Evolutionary conservation across 2,797 vertebrate genomes (phyloP).

Genomic region (Serranus cabrilla): DNA sequence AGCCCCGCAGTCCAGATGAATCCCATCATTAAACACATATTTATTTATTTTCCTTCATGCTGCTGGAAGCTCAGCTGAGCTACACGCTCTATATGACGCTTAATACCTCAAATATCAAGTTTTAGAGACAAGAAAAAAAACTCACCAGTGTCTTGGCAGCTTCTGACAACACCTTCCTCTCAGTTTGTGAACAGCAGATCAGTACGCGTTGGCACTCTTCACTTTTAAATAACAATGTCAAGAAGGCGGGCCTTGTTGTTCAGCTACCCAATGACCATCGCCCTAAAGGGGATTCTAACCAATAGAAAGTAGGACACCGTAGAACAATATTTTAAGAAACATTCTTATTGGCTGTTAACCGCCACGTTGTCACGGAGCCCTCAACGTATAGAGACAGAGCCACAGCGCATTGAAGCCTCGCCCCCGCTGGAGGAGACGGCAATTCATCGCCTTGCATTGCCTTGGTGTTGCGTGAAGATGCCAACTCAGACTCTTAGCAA

Average conservation of each 20-base stretch:
- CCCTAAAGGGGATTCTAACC: conserved; percentile 23
- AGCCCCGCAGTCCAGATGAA: background rate
- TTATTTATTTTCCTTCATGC: background rate
- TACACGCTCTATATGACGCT: rapidly evolving
- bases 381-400: too few species aligned
- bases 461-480: too few species aligned
- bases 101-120: background rate
- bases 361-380: conserved; percentile 89
- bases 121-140: background rate
- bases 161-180: background rate
- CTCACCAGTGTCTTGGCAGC: conserved; percentile 56
- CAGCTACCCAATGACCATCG: conserved; percentile 48
- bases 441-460: too few species aligned
- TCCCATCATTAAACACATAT: background rate
- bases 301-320: conserved; percentile 61
- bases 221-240: conserved; percentile 68
- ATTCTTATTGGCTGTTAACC: conserved; percentile 80
- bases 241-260: conserved; percentile 44
- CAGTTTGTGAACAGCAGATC: background rate
- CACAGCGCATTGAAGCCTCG: too few species aligned
- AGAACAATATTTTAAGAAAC: background rate
- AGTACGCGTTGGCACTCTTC: conserved; percentile 74
- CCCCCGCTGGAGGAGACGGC: too few species aligned
- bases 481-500: too few species aligned
- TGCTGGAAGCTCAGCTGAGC: background rate